These are phyloP conservation scores for Lepidocyrtinus sp. DNA, from an alignment of 2,888 invertebrate genomes.

Conservation along the genomic window DNA sequence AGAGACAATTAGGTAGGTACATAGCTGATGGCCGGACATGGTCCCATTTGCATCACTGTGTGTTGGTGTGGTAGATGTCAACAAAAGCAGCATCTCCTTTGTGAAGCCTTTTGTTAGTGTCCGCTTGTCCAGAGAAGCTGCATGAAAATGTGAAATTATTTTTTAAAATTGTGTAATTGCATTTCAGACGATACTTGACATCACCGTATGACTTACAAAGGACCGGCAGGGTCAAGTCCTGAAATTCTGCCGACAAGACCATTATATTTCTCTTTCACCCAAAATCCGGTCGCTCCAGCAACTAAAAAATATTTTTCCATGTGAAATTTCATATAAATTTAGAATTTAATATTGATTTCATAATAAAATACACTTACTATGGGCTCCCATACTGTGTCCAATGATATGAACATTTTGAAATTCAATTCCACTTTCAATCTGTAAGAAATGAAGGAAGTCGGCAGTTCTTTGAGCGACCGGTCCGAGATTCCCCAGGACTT, in stretches of 20 bases:
- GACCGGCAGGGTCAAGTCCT: constrained; percentile 58
- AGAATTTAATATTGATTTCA: neutral
- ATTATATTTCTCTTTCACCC: constrained; percentile 24
- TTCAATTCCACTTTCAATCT: neutral
- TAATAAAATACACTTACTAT: constrained; percentile 14
- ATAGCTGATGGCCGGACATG: too few relatives aligned
- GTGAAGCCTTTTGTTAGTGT: constrained; percentile 44
- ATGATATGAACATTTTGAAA: constrained; percentile 37
- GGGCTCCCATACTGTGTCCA: constrained; percentile 55
- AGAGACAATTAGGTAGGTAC: too few relatives aligned
- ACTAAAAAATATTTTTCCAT: constrained; percentile 17
- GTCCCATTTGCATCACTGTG: too few relatives aligned
- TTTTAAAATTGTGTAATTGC: neutral
- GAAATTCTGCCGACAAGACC: constrained; percentile 40
- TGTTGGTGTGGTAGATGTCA: constrained; percentile 62
- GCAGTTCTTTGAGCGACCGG: constrained; percentile 41
- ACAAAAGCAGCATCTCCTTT: constrained; percentile 59
- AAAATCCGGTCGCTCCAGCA: constrained; percentile 46
- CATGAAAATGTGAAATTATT: neutral
- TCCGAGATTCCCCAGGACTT: constrained; percentile 36
- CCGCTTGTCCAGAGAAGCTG: constrained; percentile 36
- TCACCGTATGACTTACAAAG: constrained; percentile 12
- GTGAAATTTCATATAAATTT: neutral
- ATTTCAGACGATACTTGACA: neutral
- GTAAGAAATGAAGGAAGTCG: constrained; percentile 41